Evolutionary conservation across 2,888 invertebrate genomes (phyloP), one percentile per base, ranked within the genome.

Genomic region (Oegoconia quadripuncta): DNA sequence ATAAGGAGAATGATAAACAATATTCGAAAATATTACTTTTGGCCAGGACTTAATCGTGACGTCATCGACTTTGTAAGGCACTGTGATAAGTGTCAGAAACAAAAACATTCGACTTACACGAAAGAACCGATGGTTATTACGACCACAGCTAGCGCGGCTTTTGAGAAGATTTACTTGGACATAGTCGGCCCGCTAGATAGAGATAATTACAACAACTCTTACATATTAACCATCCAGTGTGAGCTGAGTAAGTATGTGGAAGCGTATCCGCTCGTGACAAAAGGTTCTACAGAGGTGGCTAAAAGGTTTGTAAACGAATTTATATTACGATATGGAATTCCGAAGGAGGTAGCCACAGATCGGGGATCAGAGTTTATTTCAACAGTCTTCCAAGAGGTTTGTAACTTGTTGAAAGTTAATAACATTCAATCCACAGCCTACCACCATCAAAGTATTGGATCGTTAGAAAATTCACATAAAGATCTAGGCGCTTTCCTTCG

Each of bases 1-100:
- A 46, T 53, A 5, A 42, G 44, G 14, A 16, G 51, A 9, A 55
- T 55, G 54, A 6, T 32, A 1, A 58, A 46, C 34, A 53, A 49
- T 39, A 45, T 50, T 8, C 43, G 45, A 37, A 49, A 33, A 33
- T 43, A 45, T 33, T 55, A 16, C 11, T n/a, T n/a, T n/a, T n/a
- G n/a, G n/a, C n/a, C n/a, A n/a, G n/a, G n/a, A n/a, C n/a, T n/a
- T n/a, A n/a, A 23, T 5, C 14, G 41, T 8, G 48, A 52, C 25
- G 38, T 52, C 3, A 39, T 12, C 18, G 23, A 38, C 5, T 52
- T 30, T 39, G 46, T 50, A 12, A 27, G 17, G 30, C n/a, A n/a
- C n/a, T n/a, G n/a, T n/a, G n/a, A n/a, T n/a, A n/a, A n/a, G n/a
- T 52, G 50, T 23, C 44, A 47, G 35, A 39, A 22, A 25, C 40